phyloP scores from a whole-genome alignment of 2,113 vertebrate genomes.

The Syngnathus scovelli region DNA sequence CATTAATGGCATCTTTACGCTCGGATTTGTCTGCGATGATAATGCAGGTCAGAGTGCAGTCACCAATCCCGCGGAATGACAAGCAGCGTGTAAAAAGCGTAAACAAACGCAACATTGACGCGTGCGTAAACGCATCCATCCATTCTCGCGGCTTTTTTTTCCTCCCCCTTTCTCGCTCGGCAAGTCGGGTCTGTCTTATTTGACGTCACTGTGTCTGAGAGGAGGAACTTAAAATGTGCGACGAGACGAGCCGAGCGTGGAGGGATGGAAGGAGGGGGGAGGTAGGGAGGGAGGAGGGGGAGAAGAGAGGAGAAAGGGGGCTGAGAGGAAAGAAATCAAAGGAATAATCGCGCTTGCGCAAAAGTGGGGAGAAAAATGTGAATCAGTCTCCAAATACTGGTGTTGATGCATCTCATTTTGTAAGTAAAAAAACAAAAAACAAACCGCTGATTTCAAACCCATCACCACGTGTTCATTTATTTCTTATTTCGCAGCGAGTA shows the following conservation, averaged over 20 bases:
- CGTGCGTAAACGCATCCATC: conserved; percentile 14
- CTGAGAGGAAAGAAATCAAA: conserved; percentile 49
- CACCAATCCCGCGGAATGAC: background rate
- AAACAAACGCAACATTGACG: background rate
- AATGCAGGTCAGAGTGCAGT: background rate
- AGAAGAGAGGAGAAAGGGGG: background rate
- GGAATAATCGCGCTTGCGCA: conserved; percentile 57
- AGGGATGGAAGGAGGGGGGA: background rate
- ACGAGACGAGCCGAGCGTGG: conserved; percentile 40
- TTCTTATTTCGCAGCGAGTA: too few species aligned
- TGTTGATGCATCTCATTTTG: background rate
- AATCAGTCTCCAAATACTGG: conserved; percentile 34
- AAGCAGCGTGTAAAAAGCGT: background rate
- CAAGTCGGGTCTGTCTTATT: conserved; percentile 56
- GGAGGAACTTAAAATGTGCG: conserved; percentile 61
- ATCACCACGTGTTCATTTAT: too few species aligned
- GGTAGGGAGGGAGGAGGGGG: background rate
- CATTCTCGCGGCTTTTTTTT: background rate
- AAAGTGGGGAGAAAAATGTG: conserved; percentile 34
- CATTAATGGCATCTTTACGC: background rate
- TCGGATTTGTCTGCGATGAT: background rate
- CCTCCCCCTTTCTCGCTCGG: conserved; percentile 1
- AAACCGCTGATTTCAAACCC: too few species aligned
- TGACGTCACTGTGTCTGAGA: conserved; percentile 70
- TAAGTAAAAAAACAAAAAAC: too few species aligned